Evolutionary conservation across 2,888 invertebrate genomes (phyloP).

Genomic region (Lasioglossum morio): DNA sequence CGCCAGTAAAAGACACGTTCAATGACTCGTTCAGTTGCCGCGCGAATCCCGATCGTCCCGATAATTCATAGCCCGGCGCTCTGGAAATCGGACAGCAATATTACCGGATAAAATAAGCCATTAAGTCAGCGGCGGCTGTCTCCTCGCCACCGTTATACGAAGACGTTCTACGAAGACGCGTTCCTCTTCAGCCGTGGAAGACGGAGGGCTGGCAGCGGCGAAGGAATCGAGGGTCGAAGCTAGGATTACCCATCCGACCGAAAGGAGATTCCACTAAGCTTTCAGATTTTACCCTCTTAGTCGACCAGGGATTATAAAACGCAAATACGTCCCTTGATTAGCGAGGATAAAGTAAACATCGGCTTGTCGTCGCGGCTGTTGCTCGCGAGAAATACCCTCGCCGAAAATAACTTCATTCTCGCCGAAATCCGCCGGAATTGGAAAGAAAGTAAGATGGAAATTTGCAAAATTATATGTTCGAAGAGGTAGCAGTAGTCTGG

Average conservation of each 20-base stretch:
- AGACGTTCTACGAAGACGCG: slow-evolving; percentile 72
- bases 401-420: slow-evolving; percentile 45
- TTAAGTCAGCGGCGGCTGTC: slow-evolving; percentile 77
- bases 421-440: background rate
- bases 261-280: slow-evolving; percentile 83
- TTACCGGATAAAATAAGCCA: slow-evolving; percentile 82
- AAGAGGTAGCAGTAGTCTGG: background rate
- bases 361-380: slow-evolving; percentile 71
- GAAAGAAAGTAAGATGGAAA: background rate
- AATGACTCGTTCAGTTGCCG: slow-evolving; percentile 30
- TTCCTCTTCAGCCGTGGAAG: slow-evolving; percentile 60
- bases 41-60: slow-evolving; percentile 35
- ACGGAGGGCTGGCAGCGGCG: slow-evolving; percentile 56
- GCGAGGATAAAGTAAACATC: slow-evolving; percentile 83
- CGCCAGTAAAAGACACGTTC: slow-evolving; percentile 5
- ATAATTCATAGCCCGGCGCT: slow-evolving; percentile 69
- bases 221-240: slow-evolving; percentile 67
- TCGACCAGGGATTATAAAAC: slow-evolving; percentile 84
- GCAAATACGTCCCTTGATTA: slow-evolving; percentile 84
- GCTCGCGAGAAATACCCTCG: slow-evolving; percentile 62
- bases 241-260: slow-evolving; percentile 79
- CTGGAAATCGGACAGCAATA: slow-evolving; percentile 75
- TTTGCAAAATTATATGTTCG: background rate
- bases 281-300: slow-evolving; percentile 84
- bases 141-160: slow-evolving; percentile 67